Percentiles rank a stretch among this genome's conserved stretches.
These are phyloP conservation scores for Gymnosoma rotundatum DNA, from an alignment of 2,888 invertebrate genomes.

Conservation along the genomic window DNA sequence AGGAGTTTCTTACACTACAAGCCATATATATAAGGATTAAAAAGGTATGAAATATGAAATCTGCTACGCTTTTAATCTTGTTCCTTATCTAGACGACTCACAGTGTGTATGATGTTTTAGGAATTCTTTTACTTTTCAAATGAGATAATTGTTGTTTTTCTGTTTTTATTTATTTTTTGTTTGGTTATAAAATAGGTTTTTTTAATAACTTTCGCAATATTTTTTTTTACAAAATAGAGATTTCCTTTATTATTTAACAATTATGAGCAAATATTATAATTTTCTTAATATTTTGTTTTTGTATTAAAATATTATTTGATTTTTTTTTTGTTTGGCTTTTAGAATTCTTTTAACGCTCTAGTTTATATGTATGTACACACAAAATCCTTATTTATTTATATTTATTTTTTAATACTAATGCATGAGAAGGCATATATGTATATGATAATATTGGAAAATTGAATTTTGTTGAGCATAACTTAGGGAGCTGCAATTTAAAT, in stretches of 20 bases:
- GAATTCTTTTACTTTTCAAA: no score
- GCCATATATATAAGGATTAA: no score
- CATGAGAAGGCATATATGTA: not conserved
- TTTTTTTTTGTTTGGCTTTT: constrained; percentile 47
- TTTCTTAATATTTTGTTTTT: not conserved
- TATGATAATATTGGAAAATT: not conserved
- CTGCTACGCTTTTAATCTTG: no score
- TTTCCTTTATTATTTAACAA: no score
- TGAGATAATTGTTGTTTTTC: not conserved
- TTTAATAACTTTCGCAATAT: not conserved
- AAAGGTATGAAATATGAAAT: no score
- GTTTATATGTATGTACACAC: constrained; percentile 38
- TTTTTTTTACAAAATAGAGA: not conserved
- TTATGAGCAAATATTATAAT: not conserved
- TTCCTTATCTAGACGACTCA: no score
- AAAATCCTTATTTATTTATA: constrained; percentile 7
- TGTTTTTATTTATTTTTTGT: not conserved
- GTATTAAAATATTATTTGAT: not conserved
- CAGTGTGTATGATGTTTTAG: no score
- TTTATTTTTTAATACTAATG: not conserved
- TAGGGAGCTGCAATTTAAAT: constrained; percentile 11
- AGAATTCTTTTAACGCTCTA: constrained; percentile 71
- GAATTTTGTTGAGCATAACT: constrained; percentile 12
- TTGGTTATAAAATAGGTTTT: not conserved
- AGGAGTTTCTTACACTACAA: no score